Evolutionary conservation across 2,888 invertebrate genomes (phyloP).

Genomic region (Amblyjoppa proteus): DNA sequence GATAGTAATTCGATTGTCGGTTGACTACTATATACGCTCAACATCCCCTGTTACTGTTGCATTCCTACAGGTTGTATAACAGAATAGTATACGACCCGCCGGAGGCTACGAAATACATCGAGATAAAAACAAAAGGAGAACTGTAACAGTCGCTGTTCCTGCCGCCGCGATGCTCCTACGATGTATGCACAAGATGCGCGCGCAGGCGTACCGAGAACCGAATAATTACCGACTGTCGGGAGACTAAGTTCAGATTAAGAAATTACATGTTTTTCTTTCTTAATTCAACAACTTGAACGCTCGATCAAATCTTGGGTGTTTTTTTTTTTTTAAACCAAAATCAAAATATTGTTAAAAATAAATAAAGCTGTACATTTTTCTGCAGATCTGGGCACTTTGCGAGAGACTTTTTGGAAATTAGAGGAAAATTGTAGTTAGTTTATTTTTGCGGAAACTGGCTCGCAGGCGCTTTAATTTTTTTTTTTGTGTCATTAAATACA

Average conservation of each 20-base stretch:
- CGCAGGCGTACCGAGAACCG: constrained; percentile 28
- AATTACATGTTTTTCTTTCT: constrained; percentile 7
- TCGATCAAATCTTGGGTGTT: background rate
- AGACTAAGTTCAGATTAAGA: constrained; percentile 37
- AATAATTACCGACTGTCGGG: constrained; percentile 32
- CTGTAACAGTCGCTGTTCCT: constrained; percentile 58
- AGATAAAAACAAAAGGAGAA: constrained; percentile 60
- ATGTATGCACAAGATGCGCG: constrained; percentile 8
- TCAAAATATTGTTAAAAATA: too few species aligned
- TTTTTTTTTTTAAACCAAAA: too few species aligned
- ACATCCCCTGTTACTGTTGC: constrained; percentile 32
- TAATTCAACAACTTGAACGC: background rate
- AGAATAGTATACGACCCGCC: constrained; percentile 24
- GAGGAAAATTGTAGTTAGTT: background rate
- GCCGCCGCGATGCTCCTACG: constrained; percentile 1
- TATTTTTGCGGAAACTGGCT: too few species aligned
- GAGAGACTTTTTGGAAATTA: background rate
- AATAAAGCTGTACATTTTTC: background rate
- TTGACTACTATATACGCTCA: constrained; percentile 32
- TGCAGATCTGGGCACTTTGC: background rate
- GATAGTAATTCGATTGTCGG: constrained; percentile 45
- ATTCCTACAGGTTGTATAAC: constrained; percentile 36
- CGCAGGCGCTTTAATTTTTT: too few species aligned
- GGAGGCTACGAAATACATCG: constrained; percentile 50
- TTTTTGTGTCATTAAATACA: too few species aligned